A percentile compares a stretch with the other conserved stretches of the same genome.
These are phyloP conservation scores for Enteromius unitaeniatus DNA, from an alignment of 2,797 vertebrate species.

Conservation along the genomic window DNA sequence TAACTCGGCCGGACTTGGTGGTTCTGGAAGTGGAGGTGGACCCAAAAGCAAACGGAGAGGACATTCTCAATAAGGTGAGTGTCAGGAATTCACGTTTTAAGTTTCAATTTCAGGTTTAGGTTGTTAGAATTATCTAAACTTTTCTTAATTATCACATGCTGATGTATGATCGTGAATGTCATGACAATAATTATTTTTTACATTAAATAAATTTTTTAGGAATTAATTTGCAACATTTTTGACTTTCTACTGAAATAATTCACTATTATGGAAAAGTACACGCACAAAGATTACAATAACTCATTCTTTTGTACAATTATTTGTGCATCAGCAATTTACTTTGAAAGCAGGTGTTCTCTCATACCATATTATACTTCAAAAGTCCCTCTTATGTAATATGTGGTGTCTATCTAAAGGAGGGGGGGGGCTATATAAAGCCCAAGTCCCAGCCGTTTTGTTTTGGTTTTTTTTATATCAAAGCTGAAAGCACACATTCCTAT, in stretches of 20 bases:
- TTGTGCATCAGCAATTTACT: neutral
- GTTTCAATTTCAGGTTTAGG: neutral
- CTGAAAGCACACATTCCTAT: neutral
- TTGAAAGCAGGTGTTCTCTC: conserved; percentile 4
- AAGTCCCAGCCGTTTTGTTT: neutral
- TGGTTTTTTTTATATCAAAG: too few species aligned
- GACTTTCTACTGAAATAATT: neutral
- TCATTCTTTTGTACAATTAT: neutral
- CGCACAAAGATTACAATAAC: neutral
- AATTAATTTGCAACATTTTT: neutral
- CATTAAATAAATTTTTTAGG: neutral
- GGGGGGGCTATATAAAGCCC: neutral
- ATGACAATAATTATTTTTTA: neutral
- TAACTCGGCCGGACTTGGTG: conserved; percentile 56
- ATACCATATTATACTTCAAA: conserved; percentile 13
- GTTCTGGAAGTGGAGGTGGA: conserved; percentile 59
- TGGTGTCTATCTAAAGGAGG: neutral
- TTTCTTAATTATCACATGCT: neutral
- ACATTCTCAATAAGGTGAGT: conserved; percentile 56
- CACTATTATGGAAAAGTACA: neutral
- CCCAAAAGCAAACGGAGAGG: conserved; percentile 56
- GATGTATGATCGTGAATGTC: neutral
- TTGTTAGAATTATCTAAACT: neutral
- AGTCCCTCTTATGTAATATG: conserved; percentile 29
- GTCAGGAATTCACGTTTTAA: neutral